Conservation (phyloP, 2,797 vertebrate species). For the Poeciliopsis paucimaculata region DNA sequence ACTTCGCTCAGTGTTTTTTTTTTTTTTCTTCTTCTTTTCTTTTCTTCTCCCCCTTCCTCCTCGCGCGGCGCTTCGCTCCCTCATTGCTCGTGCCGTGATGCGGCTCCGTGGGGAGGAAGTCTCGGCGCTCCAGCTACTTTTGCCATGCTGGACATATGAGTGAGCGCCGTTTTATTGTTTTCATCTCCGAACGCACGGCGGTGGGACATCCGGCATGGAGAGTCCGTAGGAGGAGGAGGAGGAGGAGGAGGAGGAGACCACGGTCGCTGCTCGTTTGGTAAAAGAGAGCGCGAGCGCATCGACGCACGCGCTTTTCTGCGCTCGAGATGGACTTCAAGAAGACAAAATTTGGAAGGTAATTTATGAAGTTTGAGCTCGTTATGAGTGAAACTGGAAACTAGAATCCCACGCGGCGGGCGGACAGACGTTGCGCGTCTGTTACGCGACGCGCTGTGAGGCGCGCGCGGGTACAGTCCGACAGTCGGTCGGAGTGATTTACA, state of each 20-base stretch:
- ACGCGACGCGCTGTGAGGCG: constrained; percentile 52
- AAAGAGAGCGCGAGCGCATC: constrained; percentile 41
- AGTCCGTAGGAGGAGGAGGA: constrained; percentile 43
- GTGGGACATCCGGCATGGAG: constrained; percentile 75
- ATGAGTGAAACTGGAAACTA: background rate
- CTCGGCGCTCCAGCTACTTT: background rate
- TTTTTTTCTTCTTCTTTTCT: no score
- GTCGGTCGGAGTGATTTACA: constrained; percentile 35
- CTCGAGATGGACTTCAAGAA: constrained; percentile 80
- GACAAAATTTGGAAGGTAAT: constrained; percentile 89
- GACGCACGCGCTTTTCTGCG: constrained; percentile 18
- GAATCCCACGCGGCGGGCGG: constrained; percentile 17
- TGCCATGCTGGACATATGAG: constrained; percentile 34
- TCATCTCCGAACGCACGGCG: constrained; percentile 44
- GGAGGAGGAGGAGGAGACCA: constrained; percentile 29
- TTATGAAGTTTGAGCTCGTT: background rate
- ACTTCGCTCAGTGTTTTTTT: constrained; percentile 17
- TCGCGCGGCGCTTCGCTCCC: background rate
- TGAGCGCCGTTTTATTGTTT: constrained; percentile 11
- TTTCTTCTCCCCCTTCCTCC: no score
- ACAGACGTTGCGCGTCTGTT: constrained; percentile 49
- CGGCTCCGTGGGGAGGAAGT: background rate
- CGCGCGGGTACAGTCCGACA: background rate
- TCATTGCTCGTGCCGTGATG: constrained; percentile 19
- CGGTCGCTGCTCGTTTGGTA: constrained; percentile 28